phyloP scores from a whole-genome alignment of 2,797 vertebrate species.

The Borostomias antarcticus region DNA sequence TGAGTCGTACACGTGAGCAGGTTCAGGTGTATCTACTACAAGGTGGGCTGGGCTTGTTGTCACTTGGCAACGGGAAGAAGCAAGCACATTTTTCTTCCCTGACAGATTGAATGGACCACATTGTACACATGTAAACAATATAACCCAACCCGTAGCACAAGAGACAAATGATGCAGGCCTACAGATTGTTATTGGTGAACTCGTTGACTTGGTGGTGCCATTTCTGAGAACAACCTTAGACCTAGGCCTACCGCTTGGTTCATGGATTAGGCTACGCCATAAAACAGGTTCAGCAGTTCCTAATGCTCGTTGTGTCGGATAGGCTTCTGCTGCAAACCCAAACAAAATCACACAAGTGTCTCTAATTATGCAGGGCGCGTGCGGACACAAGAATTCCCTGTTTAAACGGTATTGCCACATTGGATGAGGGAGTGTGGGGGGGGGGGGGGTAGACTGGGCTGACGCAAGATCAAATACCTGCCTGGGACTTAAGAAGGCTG shows the following conservation, averaged over 20 bases:
- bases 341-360: neutral
- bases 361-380: neutral
- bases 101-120: constrained; percentile 34
- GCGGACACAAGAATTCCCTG: constrained; percentile 1
- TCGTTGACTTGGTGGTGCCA: too few species aligned
- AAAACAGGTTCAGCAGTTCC: too few species aligned
- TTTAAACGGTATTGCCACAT: constrained; percentile 9
- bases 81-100: constrained; percentile 32
- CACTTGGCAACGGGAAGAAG: constrained; percentile 60
- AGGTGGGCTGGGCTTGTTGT: constrained; percentile 54
- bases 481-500: constrained; percentile 22
- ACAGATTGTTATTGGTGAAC: too few species aligned
- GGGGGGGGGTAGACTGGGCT: too few species aligned
- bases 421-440: constrained; percentile 20
- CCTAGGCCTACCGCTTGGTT: too few species aligned
- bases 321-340: neutral
- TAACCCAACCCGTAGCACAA: constrained; percentile 51
- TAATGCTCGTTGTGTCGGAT: too few species aligned
- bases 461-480: too few species aligned
- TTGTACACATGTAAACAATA: constrained; percentile 42
- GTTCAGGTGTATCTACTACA: constrained; percentile 62
- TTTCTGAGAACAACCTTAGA: too few species aligned
- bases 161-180: constrained; percentile 19
- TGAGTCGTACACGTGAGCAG: constrained; percentile 61
- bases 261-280: too few species aligned